Conservation (phyloP, 2,888 invertebrate genomes). For the Myopa tessellatipennis region DNA sequence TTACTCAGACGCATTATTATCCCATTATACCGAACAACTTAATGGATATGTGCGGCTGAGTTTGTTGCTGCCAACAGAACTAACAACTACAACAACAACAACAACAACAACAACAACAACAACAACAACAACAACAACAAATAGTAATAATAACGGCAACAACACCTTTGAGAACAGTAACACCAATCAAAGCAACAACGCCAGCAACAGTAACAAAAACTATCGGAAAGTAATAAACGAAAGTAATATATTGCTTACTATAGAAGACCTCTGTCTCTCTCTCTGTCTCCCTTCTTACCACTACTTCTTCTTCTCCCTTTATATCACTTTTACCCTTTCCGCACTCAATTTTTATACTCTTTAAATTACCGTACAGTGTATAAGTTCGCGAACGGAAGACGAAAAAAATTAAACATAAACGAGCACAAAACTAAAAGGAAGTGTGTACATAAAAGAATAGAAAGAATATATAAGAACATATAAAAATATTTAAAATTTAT, state of each 20-base stretch:
- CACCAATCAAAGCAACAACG: constrained; percentile 16
- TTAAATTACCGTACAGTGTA: background rate
- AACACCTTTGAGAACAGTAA: constrained; percentile 34
- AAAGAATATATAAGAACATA: too few species aligned
- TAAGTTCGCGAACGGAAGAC: background rate
- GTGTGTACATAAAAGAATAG: background rate
- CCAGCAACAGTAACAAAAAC: constrained; percentile 20
- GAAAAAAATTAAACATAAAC: background rate
- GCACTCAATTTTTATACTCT: background rate
- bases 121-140: constrained; percentile 16
- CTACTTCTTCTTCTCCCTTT: background rate
- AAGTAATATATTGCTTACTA: background rate
- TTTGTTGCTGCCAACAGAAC: background rate
- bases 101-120: constrained; percentile 7
- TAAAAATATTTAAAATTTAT: background rate
- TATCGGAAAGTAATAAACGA: constrained; percentile 17
- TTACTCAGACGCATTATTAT: constrained; percentile 47
- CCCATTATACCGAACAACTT: constrained; percentile 46
- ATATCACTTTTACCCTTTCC: background rate
- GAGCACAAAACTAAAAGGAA: background rate
- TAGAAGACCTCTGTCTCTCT: background rate
- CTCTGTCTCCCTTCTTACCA: background rate
- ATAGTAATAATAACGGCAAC: constrained; percentile 5
- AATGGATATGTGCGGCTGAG: constrained; percentile 17
- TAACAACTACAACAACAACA: constrained; percentile 12